Base-by-base conservation (phyloP, 2,797 vertebrate genomes). In the Pipistrellus pipistrellus region DNA sequence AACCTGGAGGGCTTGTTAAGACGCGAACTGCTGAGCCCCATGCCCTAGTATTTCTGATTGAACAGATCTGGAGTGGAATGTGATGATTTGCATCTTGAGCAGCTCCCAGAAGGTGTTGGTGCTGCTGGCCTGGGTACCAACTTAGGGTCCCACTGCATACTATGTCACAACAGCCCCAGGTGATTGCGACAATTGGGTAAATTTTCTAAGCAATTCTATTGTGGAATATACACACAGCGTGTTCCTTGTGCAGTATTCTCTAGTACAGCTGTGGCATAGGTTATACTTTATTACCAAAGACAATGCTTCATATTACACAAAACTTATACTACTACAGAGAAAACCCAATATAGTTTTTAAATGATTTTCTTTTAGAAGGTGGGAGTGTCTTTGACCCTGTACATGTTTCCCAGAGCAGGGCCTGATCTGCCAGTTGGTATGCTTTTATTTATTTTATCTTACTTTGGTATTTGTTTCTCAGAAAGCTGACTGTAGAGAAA, bases 381-480 rank as follows among this genome's bases (percentile, higher is more conserved):
- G 53, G n/a, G 44, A 53, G 4, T 75, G 59, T 75, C 72, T 91
- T 93, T 32, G 69, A 82, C 80, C 71, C 1, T 48, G 8, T 30
- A 14, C 14, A 35, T 18, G 7, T 69, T 90, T 76, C 35, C 57
- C 46, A 81, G 72, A 69, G 21, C 11, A 72, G 9, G 41, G 38
- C 59, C 12, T 6, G 12, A 62, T 44, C 23, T 18, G 73, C 48
- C 20, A 51, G 14, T 72, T 2, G 72, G 93, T n/a, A 69, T 81
- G 7, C 71, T 85, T 96, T 94, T 93, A 18, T 95, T 95, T 95
- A 96, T 18, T 96, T 93, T 93, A 69, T 46, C 94, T 94, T 94
- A 4, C 11, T 62, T 78, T 87, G 32, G 38, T 77, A 25, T 48
- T 9, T 18, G 9, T 86, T 71, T 62, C 91, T 96, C 8, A 10